Percentiles rank a stretch among this genome's conserved stretches.
phyloP scores from a whole-genome alignment of 2,113 vertebrate genomes.

The Muntiacus muntjak region DNA sequence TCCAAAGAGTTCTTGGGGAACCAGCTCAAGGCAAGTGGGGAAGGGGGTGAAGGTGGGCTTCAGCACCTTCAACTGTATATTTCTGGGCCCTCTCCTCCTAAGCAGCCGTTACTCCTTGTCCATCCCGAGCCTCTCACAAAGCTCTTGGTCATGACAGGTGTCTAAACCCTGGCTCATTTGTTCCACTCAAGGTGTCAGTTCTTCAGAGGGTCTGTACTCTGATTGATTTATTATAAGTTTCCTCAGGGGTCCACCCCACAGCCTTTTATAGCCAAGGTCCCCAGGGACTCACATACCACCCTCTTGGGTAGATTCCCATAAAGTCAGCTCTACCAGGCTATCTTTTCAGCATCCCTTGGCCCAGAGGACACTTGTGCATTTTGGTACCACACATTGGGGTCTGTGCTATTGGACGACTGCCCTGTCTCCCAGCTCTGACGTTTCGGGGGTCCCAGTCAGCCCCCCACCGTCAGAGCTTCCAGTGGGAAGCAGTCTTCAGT shows the following conservation, averaged over 20 bases:
- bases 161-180: neutral
- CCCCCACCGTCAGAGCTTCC: neutral
- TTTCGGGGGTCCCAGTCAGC: rapidly evolving
- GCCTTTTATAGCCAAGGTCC: neutral
- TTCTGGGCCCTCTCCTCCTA: neutral
- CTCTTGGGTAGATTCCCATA: neutral
- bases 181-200: neutral
- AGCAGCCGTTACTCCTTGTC: neutral
- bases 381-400: neutral
- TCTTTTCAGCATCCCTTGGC: neutral
- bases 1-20: neutral
- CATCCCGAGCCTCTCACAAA: neutral
- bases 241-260: neutral
- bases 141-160: neutral
- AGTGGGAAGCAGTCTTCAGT: neutral
- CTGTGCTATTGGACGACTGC: rapidly evolving
- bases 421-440: too few relatives aligned
- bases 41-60: neutral
- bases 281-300: rapidly evolving
- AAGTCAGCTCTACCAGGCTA: neutral
- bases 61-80: rapidly evolving
- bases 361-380: neutral
- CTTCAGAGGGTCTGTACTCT: neutral
- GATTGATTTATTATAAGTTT: neutral
- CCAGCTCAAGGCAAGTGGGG: neutral